These are phyloP conservation scores for Rhinophrynus dorsalis DNA, from an alignment of 2,797 vertebrate species.

Conservation along the genomic window DNA sequence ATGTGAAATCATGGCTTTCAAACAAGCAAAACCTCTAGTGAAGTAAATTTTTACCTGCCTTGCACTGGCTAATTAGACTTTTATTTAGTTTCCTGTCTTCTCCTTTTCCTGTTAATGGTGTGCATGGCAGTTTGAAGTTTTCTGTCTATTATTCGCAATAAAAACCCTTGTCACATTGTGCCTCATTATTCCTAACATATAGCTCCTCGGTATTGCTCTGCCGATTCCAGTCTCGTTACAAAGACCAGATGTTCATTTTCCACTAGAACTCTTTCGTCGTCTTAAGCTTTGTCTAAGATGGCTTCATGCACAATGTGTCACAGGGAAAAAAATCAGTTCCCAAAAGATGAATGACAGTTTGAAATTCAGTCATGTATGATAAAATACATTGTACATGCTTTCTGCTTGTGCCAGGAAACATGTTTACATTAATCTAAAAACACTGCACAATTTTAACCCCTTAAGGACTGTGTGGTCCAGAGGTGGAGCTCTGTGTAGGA, in stretches of 20 bases:
- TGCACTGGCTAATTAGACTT: constrained; percentile 75
- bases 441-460: neutral
- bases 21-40: constrained; percentile 55
- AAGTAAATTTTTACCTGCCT: constrained; percentile 72
- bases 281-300: constrained; percentile 57
- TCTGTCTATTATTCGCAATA: constrained; percentile 75
- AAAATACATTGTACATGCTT: neutral
- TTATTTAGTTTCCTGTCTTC: constrained; percentile 75
- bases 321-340: constrained; percentile 73
- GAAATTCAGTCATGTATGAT: constrained; percentile 44
- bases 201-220: constrained; percentile 51
- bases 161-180: constrained; percentile 73
- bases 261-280: constrained; percentile 46
- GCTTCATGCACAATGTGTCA: constrained; percentile 63
- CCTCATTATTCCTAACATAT: constrained; percentile 77
- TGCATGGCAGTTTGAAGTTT: constrained; percentile 73
- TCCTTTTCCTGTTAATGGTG: constrained; percentile 65
- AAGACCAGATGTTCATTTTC: constrained; percentile 76
- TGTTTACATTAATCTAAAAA: neutral
- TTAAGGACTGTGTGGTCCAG: too few relatives aligned
- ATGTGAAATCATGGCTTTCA: constrained; percentile 16
- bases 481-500: too few relatives aligned
- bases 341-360: constrained; percentile 70
- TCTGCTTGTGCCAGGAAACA: neutral
- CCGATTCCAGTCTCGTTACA: constrained; percentile 64